Evolutionary conservation across 92 coral and sea anemone genomes (phyloP), one percentile per base, ranked within the genome.

Genomic region (Hydrozoanthus gracilis): DNA sequence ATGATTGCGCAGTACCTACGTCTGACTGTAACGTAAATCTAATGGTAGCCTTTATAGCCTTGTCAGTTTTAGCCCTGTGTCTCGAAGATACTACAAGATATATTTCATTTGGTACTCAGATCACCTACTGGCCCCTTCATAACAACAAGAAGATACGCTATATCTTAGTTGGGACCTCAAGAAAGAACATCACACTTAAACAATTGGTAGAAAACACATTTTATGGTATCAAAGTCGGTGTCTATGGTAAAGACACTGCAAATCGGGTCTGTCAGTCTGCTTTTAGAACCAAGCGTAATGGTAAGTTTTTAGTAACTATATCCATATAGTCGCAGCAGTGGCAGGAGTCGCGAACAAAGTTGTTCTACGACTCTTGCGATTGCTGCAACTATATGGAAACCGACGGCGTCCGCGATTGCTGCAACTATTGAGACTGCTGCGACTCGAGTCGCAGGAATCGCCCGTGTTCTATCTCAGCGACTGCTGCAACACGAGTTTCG

Each of bases 221-320:
- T 45, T 80, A 80, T 17, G 74, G 72, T 11, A 5, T 80, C 16
- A 44, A 14, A 11, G 85, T 80, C 52, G 61, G 74, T 35, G 85
- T 74, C n/a, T 65, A 64, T 80, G 58, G 56, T 13, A 35, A 50
- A 16, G 9, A 51, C 3, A 52, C 66, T 8, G 16, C 74, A 20
- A 18, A 16, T 10, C 56, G 64, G 47, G 60, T 80, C 56, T 80
- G 85, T 54, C 74, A 48, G 74, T 44, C 47, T 16, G 69, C 62
- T 65, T 5, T 80, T 5, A 48, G 66, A 67, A 80, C 85, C 45
- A 62, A 80, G 50, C 85, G 85, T 27, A 7, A 80, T 7, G 73
- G 85, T 80, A 65, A 51, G 80, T 17, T 71, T 44, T 4, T 20
- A 7, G 39, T 27, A 27, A 27, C 39, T 27, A 27, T 27, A n/a